phyloP scores from a whole-genome alignment of 2,888 invertebrate genomes.

The Erebia aethiops region DNA sequence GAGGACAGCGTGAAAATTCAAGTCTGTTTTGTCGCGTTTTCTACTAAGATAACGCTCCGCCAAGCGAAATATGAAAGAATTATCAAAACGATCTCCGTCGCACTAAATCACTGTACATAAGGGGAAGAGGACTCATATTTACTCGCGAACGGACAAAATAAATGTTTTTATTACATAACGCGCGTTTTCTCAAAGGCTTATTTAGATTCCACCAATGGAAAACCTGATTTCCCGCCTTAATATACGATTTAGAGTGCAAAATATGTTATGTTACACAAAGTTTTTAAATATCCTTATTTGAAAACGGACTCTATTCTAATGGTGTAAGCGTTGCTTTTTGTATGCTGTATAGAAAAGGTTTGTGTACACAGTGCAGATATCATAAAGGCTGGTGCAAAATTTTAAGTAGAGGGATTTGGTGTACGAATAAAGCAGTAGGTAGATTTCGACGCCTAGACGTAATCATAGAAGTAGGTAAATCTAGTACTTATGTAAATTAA shows the following conservation, averaged over 20 bases:
- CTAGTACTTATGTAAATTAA: too few species aligned
- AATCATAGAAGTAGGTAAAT: constrained; percentile 32
- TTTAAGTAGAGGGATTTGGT: constrained; percentile 80
- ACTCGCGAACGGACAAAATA: constrained; percentile 81
- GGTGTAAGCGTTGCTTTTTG: constrained; percentile 50
- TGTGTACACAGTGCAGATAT: constrained; percentile 65
- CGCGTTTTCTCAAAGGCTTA: constrained; percentile 78
- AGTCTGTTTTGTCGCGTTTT: constrained; percentile 64
- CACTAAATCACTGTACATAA: constrained; percentile 81
- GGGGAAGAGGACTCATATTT: constrained; percentile 79
- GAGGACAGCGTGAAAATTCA: constrained; percentile 62
- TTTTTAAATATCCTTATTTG: constrained; percentile 39
- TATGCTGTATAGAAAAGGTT: constrained; percentile 52
- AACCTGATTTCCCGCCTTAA: constrained; percentile 44
- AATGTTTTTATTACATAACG: constrained; percentile 83
- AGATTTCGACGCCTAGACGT: constrained; percentile 54
- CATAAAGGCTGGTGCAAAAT: constrained; percentile 77
- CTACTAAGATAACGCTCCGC: constrained; percentile 76
- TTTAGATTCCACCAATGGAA: constrained; percentile 47
- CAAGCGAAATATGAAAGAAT: constrained; percentile 79
- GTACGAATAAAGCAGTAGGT: constrained; percentile 51
- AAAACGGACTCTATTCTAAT: constrained; percentile 47
- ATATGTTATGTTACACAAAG: constrained; percentile 41
- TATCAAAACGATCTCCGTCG: constrained; percentile 80
- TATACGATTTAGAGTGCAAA: constrained; percentile 53